Evolutionary conservation across 2,113 vertebrate species (phyloP).

Genomic region (Monopterus albus): DNA sequence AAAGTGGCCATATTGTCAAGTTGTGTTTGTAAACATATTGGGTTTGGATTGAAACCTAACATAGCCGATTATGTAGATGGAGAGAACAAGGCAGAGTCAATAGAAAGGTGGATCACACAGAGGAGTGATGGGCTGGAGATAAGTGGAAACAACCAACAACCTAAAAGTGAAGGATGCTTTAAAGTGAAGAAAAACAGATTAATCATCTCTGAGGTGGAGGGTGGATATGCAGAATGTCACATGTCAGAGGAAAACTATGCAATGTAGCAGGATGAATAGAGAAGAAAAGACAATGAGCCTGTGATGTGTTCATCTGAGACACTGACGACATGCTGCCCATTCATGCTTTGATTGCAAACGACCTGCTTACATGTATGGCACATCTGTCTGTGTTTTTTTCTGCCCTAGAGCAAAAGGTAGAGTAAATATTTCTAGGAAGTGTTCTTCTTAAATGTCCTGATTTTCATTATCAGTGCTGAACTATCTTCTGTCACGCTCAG

Average conservation of each 20-base stretch:
- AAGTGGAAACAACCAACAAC: background rate
- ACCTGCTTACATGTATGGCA: background rate
- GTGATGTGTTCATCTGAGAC: background rate
- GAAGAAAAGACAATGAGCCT: background rate
- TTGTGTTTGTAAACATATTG: background rate
- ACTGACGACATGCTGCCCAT: background rate
- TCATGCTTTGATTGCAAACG: background rate
- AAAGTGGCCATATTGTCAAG: constrained; percentile 36
- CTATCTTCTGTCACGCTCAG: background rate
- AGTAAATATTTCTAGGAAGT: background rate
- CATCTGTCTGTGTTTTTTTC: background rate
- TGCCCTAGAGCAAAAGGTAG: background rate
- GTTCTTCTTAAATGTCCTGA: background rate
- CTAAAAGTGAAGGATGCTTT: background rate
- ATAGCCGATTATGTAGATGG: constrained; percentile 8
- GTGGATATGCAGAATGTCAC: background rate
- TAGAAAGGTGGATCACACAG: too few relatives aligned
- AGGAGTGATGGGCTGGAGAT: background rate
- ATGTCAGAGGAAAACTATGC: background rate
- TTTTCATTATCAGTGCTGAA: background rate
- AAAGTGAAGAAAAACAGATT: background rate
- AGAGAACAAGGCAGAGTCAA: background rate
- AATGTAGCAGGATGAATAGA: background rate
- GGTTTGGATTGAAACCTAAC: constrained; percentile 12
- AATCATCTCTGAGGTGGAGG: too few relatives aligned